Base-by-base conservation (phyloP, 2,113 vertebrate genomes). In the Coturnix japonica region DNA sequence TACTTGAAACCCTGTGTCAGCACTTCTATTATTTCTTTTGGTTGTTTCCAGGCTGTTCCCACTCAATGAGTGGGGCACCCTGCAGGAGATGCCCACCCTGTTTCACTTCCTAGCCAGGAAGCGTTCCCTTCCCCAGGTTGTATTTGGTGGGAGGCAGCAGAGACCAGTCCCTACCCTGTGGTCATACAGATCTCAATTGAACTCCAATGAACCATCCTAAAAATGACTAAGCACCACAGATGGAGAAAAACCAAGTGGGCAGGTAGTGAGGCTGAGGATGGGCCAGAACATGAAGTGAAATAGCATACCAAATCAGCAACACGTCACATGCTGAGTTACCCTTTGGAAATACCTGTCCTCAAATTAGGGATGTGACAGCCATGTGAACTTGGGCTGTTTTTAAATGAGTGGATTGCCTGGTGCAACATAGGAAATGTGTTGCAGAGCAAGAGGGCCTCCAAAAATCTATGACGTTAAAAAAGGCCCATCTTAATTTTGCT, bases 301-400 rank as follows among this genome's bases (percentile, higher is more conserved):
- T 21, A 9, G 3, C 20, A 28, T 9, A 23, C 6, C 23, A 63
- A 21, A 35, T 26, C n/a, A 75, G 63, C 2, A 0, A 18, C 4
- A 72, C 31, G 56, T 20, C 23, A 35, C 11, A 46, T 23, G 53
- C 46, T 18, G 12, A 69, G 47, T 21, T 53, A 13, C 25, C n/a
- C 37, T 41, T 12, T 1, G 12, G 60, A 86, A 73, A 69, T 18
- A 43, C 18, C 11, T 43, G 61, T 10, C 41, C 37, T 30, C 1
- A 4, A n/a, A 51, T 44, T 17, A 28, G 41, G 20, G 28, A 26
- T 46, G 5, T 13, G 33, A 37, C 11, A 31, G 26, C 71, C 19
- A 26, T 2, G 9, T 0, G 2, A n/a, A 5, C 39, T 31, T 6
- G 2, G 21, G 26, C 66, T 35, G 3, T 10, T 61, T 67, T 28